Base-by-base conservation (phyloP, 53 echinoderm and acorn worm genomes). In the Stichopus horrens region DNA sequence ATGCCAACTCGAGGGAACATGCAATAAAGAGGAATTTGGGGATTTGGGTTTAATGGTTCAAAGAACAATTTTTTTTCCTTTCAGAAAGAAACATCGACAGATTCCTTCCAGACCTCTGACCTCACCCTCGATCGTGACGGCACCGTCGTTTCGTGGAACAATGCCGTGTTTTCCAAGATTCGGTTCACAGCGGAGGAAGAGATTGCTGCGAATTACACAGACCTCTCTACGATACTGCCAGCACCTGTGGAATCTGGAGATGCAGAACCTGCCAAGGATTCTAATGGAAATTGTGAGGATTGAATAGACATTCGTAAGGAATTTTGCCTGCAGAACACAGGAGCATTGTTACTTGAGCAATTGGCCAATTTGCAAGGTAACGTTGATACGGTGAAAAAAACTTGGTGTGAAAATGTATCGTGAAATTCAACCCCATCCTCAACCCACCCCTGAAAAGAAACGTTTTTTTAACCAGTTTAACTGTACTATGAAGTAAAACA, bases 91-190 rank as follows among this genome's bases (percentile, higher is more conserved):
- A 86, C 92, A 23, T 86, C 92, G 20, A 92, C 93, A n/a, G 92
- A 93, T 0, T 85, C 91, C 8, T 97, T 97, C 76, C 90, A 97
- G 86, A 97, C 97, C 4, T 92, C 94, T 4, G 97, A 97, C 74
- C 80, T 97, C 76, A 89, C 74, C 6, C 75, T 93, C 20, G 94
- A 94, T 21, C 76, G 86, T 74, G 79, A 86, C 20, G 90, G 95
- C 5, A 91, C 91, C 7, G 90, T 97, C 10, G 54, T 94, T 2
- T 94, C 92, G 58, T 97, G 97, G 97, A 95, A 94, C 52, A 97
- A 97, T 66, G 93, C 95, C 21, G 89, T 92, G 76, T 97, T 92
- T 78, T 88, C 94, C 37, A 81, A 89, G 60, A 90, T 54, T 7
- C 89, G 90, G 9, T 95, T 95, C 86, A 95, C 89, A 37, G 92